phyloP scores from a whole-genome alignment of 1,140 invertebrate genomes.

The Hetaerina americana region DNA sequence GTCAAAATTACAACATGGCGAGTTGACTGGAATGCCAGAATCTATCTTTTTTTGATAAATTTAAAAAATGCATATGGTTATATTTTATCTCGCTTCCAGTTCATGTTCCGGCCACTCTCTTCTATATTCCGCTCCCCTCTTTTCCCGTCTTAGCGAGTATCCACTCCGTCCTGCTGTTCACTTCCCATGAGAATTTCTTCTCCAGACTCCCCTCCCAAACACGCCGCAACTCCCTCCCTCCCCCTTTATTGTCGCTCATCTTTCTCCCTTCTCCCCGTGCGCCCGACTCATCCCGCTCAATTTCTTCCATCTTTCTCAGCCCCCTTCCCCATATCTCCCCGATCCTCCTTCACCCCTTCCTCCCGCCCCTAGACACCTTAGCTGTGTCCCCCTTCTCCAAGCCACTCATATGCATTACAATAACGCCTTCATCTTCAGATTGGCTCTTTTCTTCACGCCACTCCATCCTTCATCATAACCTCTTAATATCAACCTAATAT shows the following conservation, averaged over 20 bases:
- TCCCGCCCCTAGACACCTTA: too few relatives aligned
- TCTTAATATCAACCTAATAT: not conserved
- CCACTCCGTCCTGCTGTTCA: not conserved
- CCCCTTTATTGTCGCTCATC: not conserved
- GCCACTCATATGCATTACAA: too few relatives aligned
- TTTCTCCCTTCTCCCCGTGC: not conserved
- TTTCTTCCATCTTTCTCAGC: too few relatives aligned
- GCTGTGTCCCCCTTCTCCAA: not conserved
- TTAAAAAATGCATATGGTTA: too few relatives aligned
- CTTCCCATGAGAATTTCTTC: not conserved
- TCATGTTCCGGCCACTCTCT: not conserved
- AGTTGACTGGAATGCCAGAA: too few relatives aligned
- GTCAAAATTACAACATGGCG: too few relatives aligned
- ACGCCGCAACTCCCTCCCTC: too few relatives aligned
- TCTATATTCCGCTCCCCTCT: not conserved
- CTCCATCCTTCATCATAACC: not conserved
- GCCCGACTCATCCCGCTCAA: too few relatives aligned
- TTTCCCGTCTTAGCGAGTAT: not conserved
- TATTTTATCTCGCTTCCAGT: too few relatives aligned
- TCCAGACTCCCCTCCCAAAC: not conserved
- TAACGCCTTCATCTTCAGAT: not conserved
- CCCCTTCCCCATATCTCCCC: too few relatives aligned
- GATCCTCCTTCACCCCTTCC: too few relatives aligned
- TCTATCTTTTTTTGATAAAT: too few relatives aligned
- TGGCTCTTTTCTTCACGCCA: not conserved